phyloP scores from a whole-genome alignment of 1,140 invertebrate genomes.

The Drosophila arizonae region DNA sequence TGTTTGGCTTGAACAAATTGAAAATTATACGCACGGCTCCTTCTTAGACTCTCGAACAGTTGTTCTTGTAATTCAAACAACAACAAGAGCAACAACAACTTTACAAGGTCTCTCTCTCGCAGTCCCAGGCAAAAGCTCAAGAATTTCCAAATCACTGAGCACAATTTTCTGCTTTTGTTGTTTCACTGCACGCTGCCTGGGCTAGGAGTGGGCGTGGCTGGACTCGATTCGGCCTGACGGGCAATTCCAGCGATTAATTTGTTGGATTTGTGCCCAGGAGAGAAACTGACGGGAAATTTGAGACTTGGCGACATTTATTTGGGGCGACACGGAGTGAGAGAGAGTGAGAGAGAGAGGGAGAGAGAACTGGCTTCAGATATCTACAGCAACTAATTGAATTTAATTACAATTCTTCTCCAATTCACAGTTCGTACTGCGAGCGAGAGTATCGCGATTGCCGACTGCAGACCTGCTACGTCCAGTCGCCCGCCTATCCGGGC shows the following conservation, averaged over 20 bases:
- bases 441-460: constrained; percentile 92
- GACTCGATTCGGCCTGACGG: background rate
- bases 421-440: constrained; percentile 92
- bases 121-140: constrained; percentile 21
- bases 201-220: background rate
- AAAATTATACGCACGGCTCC: constrained; percentile 71
- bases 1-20: constrained; percentile 79
- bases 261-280: constrained; percentile 41
- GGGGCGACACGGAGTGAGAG: background rate
- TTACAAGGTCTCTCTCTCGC: constrained; percentile 42
- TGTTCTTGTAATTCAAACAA: constrained; percentile 64
- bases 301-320: constrained; percentile 49
- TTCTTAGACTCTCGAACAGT: constrained; percentile 39
- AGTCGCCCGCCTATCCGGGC: constrained; percentile 95
- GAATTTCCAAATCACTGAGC: constrained; percentile 77
- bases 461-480: constrained; percentile 95
- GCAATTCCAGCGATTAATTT: constrained; percentile 63
- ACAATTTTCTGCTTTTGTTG: constrained; percentile 80
- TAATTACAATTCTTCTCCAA: constrained; percentile 53
- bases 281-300: background rate
- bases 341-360: background rate
- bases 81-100: constrained; percentile 53
- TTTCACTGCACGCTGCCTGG: constrained; percentile 30
- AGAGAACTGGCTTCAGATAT: background rate
- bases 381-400: constrained; percentile 60